phyloP scores from a whole-genome alignment of 2,113 vertebrate species.

The Sylvietta virens region DNA sequence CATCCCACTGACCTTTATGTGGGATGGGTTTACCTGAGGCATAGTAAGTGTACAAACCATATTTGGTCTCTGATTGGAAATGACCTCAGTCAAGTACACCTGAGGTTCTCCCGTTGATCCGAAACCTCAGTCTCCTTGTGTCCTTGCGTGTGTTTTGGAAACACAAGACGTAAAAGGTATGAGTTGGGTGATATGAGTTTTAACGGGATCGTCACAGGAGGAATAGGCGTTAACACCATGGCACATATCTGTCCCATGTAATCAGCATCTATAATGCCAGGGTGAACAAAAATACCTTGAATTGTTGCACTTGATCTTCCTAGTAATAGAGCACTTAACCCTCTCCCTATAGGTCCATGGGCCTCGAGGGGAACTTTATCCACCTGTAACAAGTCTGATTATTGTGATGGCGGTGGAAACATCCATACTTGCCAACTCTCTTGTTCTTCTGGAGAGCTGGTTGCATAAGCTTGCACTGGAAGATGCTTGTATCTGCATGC shows the following conservation, averaged over 20 bases:
- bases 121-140: not conserved
- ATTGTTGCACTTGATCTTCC: not conserved
- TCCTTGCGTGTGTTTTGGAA: not conserved
- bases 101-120: not conserved
- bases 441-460: not conserved
- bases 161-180: not conserved
- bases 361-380: not conserved
- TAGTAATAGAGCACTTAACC: not conserved
- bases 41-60: not conserved
- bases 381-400: not conserved
- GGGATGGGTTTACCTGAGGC: too few relatives aligned
- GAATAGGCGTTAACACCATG: not conserved
- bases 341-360: not conserved
- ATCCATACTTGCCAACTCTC: not conserved
- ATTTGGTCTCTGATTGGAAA: not conserved
- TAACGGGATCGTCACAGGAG: not conserved
- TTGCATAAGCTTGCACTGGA: too few relatives aligned
- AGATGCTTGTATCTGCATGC: not conserved
- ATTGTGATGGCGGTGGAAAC: not conserved
- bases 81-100: not conserved
- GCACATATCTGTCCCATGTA: not conserved
- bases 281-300: not conserved
- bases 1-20: too few relatives aligned
- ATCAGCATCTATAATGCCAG: too few relatives aligned
- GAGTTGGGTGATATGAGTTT: not conserved